Conservation (phyloP, 2,888 invertebrate species). For the Latheticus oryzae region DNA sequence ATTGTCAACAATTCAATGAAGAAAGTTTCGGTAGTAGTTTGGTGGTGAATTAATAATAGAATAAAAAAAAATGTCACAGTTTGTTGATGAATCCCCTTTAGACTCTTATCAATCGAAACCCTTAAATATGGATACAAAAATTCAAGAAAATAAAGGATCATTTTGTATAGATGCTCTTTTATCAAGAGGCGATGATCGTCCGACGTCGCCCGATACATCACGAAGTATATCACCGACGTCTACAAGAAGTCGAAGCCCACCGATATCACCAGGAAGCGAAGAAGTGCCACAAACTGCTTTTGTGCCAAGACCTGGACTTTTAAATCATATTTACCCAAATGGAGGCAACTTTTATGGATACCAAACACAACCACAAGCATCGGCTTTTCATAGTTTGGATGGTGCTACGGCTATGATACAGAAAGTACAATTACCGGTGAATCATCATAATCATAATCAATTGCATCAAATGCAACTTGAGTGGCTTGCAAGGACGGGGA, state of each 20-base stretch:
- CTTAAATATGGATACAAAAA: slow-evolving; percentile 63
- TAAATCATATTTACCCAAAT: slow-evolving; percentile 65
- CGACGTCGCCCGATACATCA: slow-evolving; percentile 56
- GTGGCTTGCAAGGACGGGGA: slow-evolving; percentile 91
- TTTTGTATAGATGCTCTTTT: slow-evolving; percentile 92
- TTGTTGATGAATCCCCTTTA: slow-evolving; percentile 54
- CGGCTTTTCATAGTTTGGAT: slow-evolving; percentile 70
- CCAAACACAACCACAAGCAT: slow-evolving; percentile 66
- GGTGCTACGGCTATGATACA: slow-evolving; percentile 66
- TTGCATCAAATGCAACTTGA: slow-evolving; percentile 87
- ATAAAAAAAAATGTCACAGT: slow-evolving; percentile 59
- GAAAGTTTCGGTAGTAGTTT: no score
- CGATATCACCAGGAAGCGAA: slow-evolving; percentile 88
- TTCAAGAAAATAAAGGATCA: slow-evolving; percentile 70
- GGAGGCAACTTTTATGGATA: slow-evolving; percentile 61
- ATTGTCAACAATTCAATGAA: no score
- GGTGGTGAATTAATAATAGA: no score
- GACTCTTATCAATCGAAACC: slow-evolving; percentile 51
- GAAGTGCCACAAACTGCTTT: slow-evolving; percentile 70
- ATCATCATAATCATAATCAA: slow-evolving; percentile 66
- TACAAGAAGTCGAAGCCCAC: slow-evolving; percentile 81
- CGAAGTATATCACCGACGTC: slow-evolving; percentile 63
- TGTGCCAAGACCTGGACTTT: slow-evolving; percentile 73
- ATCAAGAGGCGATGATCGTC: slow-evolving; percentile 66
- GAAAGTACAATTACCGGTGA: slow-evolving; percentile 66